Percentiles rank a stretch among this genome's conserved stretches.
Conservation (phyloP, 2,797 vertebrate species). For the Remorina albescens region DNA sequence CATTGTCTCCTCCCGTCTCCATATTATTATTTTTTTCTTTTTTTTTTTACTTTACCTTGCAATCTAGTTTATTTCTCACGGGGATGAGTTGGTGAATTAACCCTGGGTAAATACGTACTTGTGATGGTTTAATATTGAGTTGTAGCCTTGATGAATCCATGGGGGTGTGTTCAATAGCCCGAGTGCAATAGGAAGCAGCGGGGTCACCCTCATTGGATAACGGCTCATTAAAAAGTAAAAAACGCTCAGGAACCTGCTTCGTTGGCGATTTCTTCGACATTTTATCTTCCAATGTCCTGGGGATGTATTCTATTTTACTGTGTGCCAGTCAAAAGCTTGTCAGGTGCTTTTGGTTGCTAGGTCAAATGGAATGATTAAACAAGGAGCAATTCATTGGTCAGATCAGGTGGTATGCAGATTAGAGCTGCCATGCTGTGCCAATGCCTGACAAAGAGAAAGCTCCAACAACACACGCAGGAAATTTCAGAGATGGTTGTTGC, state of each 20-base stretch:
- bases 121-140: conserved; percentile 67
- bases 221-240: conserved; percentile 73
- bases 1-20: conserved; percentile 4
- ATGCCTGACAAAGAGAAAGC: conserved; percentile 53
- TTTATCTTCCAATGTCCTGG: conserved; percentile 64
- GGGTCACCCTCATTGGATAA: conserved; percentile 63
- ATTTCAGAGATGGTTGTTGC: conserved; percentile 64
- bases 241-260: conserved; percentile 58
- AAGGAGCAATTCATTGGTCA: conserved; percentile 69
- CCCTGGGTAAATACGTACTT: conserved; percentile 61
- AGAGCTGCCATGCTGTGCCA: conserved; percentile 65
- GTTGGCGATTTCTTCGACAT: conserved; percentile 64
- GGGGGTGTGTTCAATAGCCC: conserved; percentile 54
- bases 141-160: conserved; percentile 63
- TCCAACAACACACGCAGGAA: conserved; percentile 45
- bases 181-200: conserved; percentile 50
- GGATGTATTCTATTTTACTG: conserved; percentile 56
- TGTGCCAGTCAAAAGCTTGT: conserved; percentile 61
- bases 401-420: conserved; percentile 76
- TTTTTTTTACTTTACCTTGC: conserved; percentile 39
- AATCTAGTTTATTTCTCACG: conserved; percentile 60
- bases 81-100: conserved; percentile 51
- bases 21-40: too few species aligned
- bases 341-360: conserved; percentile 64
- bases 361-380: conserved; percentile 73